Percentiles rank a stretch among this genome's conserved stretches.
Conservation (phyloP, 2,888 invertebrate genomes). For the Xestoiulus laeticollis region DNA sequence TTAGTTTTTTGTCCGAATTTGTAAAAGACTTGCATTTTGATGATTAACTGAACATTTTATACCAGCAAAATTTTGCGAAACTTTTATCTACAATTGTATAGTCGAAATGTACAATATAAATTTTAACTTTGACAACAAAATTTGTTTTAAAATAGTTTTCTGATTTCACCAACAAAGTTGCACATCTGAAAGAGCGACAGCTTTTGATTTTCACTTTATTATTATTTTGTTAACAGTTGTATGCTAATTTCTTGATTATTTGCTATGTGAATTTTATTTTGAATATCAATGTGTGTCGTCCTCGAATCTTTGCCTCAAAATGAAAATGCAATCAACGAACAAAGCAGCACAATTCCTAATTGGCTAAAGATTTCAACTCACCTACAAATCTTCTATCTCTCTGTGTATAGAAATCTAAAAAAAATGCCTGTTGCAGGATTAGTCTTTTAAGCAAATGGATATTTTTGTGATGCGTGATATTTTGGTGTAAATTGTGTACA, state of each 20-base stretch:
- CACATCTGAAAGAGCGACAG: neutral
- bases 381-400: slow-evolving; percentile 17
- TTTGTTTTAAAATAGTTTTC: neutral
- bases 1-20: neutral
- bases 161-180: neutral
- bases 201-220: neutral
- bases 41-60: neutral
- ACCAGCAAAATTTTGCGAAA: neutral
- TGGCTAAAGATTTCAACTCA: slow-evolving; percentile 26
- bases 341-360: slow-evolving; percentile 13
- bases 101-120: neutral
- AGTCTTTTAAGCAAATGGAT: slow-evolving; percentile 26
- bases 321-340: slow-evolving; percentile 20
- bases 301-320: slow-evolving; percentile 11
- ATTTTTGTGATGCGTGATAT: slow-evolving; percentile 20
- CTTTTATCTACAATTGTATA: neutral
- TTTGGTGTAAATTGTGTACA: slow-evolving; percentile 26
- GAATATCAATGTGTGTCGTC: slow-evolving; percentile 6
- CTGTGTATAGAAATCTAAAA: slow-evolving; percentile 10
- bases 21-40: neutral
- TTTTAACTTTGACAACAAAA: neutral
- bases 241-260: neutral
- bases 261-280: neutral
- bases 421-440: slow-evolving; percentile 16
- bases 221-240: neutral